Percentiles rank a stretch among this genome's conserved stretches.
Conservation (phyloP, 2,888 invertebrate species). For the Hypolimnas misippus region DNA sequence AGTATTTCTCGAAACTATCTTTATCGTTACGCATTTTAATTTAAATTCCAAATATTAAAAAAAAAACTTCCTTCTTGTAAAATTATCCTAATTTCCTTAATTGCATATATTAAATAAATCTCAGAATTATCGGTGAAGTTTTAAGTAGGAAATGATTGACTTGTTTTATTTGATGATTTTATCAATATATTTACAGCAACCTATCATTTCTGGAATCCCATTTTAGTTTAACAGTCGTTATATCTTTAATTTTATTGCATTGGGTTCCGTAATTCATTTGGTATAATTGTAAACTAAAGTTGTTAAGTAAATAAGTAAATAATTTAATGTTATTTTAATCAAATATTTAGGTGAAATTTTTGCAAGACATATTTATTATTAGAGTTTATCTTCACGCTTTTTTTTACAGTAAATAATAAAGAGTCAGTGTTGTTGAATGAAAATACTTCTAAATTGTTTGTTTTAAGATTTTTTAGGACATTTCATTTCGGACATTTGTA, state of each 20-base stretch:
- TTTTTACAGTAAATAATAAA: too few relatives aligned
- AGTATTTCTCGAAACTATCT: not conserved
- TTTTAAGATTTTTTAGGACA: too few relatives aligned
- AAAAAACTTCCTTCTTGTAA: not conserved
- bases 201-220: constrained; percentile 29
- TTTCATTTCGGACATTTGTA: too few relatives aligned
- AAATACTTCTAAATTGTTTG: too few relatives aligned
- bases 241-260: constrained; percentile 31
- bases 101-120: constrained; percentile 23
- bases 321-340: too few relatives aligned
- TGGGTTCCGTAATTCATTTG: constrained; percentile 29
- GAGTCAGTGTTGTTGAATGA: too few relatives aligned
- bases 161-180: constrained; percentile 28
- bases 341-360: too few relatives aligned
- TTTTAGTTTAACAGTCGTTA: constrained; percentile 36
- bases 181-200: constrained; percentile 39
- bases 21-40: not conserved
- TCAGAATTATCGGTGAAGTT: constrained; percentile 20
- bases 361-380: too few relatives aligned
- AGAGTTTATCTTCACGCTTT: too few relatives aligned
- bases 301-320: too few relatives aligned
- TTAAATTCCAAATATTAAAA: not conserved
- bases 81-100: constrained; percentile 12
- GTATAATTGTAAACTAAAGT: too few relatives aligned
- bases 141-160: constrained; percentile 33